Base-by-base conservation (phyloP, 2,797 vertebrate genomes). In the Micromesistius poutassou region DNA sequence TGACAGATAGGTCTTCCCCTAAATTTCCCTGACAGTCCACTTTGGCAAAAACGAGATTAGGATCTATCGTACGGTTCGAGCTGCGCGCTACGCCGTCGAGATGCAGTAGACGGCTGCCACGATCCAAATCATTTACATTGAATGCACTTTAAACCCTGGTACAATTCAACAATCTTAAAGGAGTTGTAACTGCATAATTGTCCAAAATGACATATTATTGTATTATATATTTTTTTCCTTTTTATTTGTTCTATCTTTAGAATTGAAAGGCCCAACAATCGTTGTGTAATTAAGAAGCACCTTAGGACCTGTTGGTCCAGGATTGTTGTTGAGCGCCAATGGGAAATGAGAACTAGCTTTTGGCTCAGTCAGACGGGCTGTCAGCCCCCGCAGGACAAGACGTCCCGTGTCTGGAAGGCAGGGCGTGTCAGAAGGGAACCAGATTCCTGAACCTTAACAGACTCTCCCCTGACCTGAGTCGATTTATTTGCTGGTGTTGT, bases 81-180 rank as follows among this genome's bases (percentile, higher is more conserved):
- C 35, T 50, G 83, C 79, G 75, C 80, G 70, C 78, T 84, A 71
- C 71, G 74, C 76, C 38, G 77, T 81, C 78, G 71, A 87, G 79
- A 91, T 81, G 82, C 82, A 88, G 88, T 90, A 36, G 31, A 25
- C 36, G 87, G 79, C 79, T 87, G 72, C 78, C 84, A 85, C 35
- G 74, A 86, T 82, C 86, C 80, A 87, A 89, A 90, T 88, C 81
- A 90, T 90, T 88, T 85, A 83, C 89, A 89, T 91, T 77, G 78
- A 91, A 93, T 89, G 91, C 92, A 93, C 92, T 93, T 93, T 93
- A 93, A 90, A 89, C 83, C 77, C 85, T 70, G 81, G 81, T 85
- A 86, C 83, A 85, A 82, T 90, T 89, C 90, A 42, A 77, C 86
- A 68, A 68, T 71, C 86, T 76, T 82, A 82, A 87, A 89, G 82